Evolutionary conservation across 2,797 vertebrate genomes (phyloP), one percentile per base, ranked within the genome.

Genomic region (Semotilus atromaculatus): DNA sequence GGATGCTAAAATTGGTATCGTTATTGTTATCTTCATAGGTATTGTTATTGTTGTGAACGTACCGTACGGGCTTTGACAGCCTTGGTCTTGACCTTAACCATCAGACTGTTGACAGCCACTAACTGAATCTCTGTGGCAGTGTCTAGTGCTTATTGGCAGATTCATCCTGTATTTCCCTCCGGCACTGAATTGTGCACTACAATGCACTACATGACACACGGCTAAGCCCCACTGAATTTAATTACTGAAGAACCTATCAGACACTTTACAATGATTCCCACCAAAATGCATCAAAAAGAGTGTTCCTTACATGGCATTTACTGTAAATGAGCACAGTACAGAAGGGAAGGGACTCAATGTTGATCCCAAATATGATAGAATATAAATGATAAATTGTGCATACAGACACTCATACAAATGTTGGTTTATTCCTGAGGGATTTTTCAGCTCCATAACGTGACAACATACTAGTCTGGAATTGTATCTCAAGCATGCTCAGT

Each of bases 381-480:
- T 48, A 48, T 48, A 48, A 43, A 60, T 60, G 67, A 82, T 7
- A 72, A 38, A 45, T 60, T 1, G 16, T 71, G 34, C 9, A 71
- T 55, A 40, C 18, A 70, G 9, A 55, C 43, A 78, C 16, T 31
- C 4, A 7, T 9, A 21, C 5, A 71, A 71, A 60, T 29, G 4
- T 62, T 73, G 14, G 18, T 13, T n/a, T 23, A 43, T 34, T 82
- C 26, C 21, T 62, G 18, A 73, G 70, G 70, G 26, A 73, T 19
- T 82, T 64, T 73, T 73, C 7, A 82, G 26, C 26, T 72, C 4
- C 64, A 80, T 19, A 36, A 14, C 14, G 8, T 81, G 68, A 72
- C 26, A 21, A 31, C 53, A 72, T 40, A 40, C 34, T 38, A 81
- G 82, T 82, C 53, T 81, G 51, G 51, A 43, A 81, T 62, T 60